A percentile compares a stretch with the other conserved stretches of the same genome.
Evolutionary conservation across 2,113 vertebrate genomes (phyloP).

Genomic region (Pampusana beccarii): DNA sequence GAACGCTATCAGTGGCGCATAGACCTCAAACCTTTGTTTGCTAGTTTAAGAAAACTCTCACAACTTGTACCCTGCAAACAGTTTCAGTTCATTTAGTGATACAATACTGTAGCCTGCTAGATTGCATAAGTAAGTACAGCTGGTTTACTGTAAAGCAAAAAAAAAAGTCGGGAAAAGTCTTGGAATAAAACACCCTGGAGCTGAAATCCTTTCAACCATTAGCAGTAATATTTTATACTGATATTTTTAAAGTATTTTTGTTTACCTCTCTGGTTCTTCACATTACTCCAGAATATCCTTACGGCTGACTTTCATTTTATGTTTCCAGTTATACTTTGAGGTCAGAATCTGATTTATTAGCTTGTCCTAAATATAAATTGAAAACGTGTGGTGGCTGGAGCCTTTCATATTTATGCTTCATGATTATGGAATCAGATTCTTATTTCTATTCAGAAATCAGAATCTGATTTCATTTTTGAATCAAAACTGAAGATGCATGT

Average conservation of each 20-base stretch:
- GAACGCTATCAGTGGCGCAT: not conserved
- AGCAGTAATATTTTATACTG: not conserved
- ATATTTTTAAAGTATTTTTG: not conserved
- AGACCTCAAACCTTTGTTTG: not conserved
- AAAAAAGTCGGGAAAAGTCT: not conserved
- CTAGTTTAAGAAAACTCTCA: not conserved
- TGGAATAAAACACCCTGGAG: conserved; percentile 1
- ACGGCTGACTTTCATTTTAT: conserved; percentile 4
- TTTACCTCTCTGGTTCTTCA: not conserved
- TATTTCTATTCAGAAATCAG: not conserved
- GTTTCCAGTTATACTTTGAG: conserved; percentile 3
- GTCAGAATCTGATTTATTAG: conserved; percentile 45
- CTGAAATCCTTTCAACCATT: not conserved
- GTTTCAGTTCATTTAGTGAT: not conserved
- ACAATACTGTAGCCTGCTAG: not conserved
- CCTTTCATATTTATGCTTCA: not conserved
- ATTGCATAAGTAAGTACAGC: conserved; percentile 9
- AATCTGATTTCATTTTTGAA: not conserved
- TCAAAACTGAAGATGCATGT: not conserved
- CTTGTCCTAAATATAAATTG: conserved; percentile 32
- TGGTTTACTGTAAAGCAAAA: conserved; percentile 6
- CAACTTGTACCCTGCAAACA: not conserved
- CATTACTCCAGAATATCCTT: not conserved
- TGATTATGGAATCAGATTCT: not conserved
- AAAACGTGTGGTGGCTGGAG: conserved; percentile 17